Evolutionary conservation across 2,888 invertebrate species (phyloP), one percentile per base, ranked within the genome.

Genomic region (Polymixis lichenea): DNA sequence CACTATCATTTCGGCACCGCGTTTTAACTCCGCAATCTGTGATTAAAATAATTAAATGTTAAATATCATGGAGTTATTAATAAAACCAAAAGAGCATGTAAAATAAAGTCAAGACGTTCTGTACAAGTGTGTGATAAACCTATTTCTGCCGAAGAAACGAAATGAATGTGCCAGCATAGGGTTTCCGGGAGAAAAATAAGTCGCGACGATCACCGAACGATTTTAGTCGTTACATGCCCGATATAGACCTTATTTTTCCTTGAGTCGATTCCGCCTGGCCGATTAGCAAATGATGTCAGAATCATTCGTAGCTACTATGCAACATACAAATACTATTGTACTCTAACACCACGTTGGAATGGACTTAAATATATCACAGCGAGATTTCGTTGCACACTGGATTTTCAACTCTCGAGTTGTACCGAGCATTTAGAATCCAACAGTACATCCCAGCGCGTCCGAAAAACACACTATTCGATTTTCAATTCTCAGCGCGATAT

Each of bases 1-100:
- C 0, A 99, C 99, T 87, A 99, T 99, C 87, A 99, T 99, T 95
- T 99, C 99, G 0, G 99, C 99, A 7, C 99, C 99, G 60, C 99
- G 97, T 93, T 99, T 99, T 82, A 99, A 92, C 93, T 99, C 99
- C 0, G 99, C 99, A 88, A 99, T 99, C 96, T 97, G 80, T 55
- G 28, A 62, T 4, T 3, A 17, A 17, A n/a, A 28, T 0, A 60
- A 55, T 55, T 51, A 51, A 19, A 51, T 19, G 1, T 19, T 19
- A 19, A 51, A 19, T 19, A 28, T 17, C 2, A 17, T 56, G 25
- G 8, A 17, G 28, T 53, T 53, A 22, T n/a, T 11, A 53, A 53
- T 53, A 53, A 53, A 53, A n/a, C 22, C 22, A 22, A 4, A 46
- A 46, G 43, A 9, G 22, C 53, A 55, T n/a, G 13, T 55, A n/a